phyloP scores from a whole-genome alignment of 2,888 invertebrate genomes.

The Euclidia mi region DNA sequence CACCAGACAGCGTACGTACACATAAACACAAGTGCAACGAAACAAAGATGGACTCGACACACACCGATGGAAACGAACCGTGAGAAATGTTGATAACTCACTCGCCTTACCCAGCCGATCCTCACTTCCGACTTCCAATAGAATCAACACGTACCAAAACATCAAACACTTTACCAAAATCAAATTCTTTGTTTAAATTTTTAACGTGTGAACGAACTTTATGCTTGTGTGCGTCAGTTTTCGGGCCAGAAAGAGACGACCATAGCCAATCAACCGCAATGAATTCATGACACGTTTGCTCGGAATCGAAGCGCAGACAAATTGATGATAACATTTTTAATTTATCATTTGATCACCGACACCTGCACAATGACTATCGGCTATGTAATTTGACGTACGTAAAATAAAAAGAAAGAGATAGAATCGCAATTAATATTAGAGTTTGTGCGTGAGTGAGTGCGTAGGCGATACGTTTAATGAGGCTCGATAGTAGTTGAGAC shows the following conservation, averaged over 20 bases:
- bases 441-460: conserved; percentile 65
- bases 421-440: conserved; percentile 72
- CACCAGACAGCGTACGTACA: conserved; percentile 61
- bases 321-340: conserved; percentile 65
- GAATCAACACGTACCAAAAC: conserved; percentile 60
- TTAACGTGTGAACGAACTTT: conserved; percentile 68
- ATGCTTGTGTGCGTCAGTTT: conserved; percentile 58
- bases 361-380: conserved; percentile 53
- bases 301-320: conserved; percentile 61
- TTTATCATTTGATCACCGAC: conserved; percentile 57
- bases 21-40: conserved; percentile 59
- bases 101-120: conserved; percentile 83
- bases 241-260: conserved; percentile 56
- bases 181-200: conserved; percentile 62
- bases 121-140: conserved; percentile 85
- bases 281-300: conserved; percentile 64
- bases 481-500: conserved; percentile 67
- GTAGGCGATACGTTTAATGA: conserved; percentile 77
- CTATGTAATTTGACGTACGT: conserved; percentile 54
- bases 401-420: conserved; percentile 73
- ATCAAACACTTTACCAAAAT: conserved; percentile 62
- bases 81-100: conserved; percentile 90
- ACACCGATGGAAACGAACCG: conserved; percentile 80
- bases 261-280: conserved; percentile 49
- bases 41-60: conserved; percentile 78